These are phyloP conservation scores for Mimas tiliae DNA, from an alignment of 2,888 invertebrate genomes.

Conservation along the genomic window DNA sequence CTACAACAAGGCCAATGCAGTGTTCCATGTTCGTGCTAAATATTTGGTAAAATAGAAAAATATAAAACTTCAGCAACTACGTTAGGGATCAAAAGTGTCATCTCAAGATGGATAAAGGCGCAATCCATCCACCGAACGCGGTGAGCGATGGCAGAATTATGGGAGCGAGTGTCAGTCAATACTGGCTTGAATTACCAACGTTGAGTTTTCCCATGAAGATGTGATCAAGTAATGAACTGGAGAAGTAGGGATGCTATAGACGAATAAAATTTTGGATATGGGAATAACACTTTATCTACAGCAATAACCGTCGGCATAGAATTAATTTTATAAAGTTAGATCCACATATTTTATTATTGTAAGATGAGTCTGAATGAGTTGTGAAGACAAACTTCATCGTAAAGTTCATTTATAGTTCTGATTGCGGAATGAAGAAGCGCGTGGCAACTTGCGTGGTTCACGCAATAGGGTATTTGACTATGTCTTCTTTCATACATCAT, in stretches of 20 bases:
- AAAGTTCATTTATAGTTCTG: no score
- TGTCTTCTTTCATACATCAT: no score
- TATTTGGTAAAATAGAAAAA: constrained; percentile 6
- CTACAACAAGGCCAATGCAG: not conserved
- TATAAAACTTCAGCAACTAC: not conserved
- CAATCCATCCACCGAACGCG: not conserved
- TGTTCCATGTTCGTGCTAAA: not conserved
- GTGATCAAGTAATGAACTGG: constrained; percentile 17
- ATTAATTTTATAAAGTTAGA: no score
- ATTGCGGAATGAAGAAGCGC: no score
- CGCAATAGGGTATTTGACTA: no score
- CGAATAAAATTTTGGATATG: not conserved
- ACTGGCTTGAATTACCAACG: constrained; percentile 1
- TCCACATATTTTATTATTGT: not conserved
- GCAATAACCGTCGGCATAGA: no score
- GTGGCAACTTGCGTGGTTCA: no score
- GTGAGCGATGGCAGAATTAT: constrained; percentile 24
- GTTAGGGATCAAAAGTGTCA: constrained; percentile 22
- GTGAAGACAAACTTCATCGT: no score
- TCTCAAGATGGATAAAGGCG: constrained; percentile 23
- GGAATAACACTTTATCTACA: no score
- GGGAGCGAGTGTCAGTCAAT: not conserved
- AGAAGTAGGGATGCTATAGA: not conserved
- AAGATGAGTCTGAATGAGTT: no score
- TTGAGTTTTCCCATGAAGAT: constrained; percentile 1